Evolutionary conservation across 2,797 vertebrate species (phyloP).

Genomic region (Mastacembelus armatus): DNA sequence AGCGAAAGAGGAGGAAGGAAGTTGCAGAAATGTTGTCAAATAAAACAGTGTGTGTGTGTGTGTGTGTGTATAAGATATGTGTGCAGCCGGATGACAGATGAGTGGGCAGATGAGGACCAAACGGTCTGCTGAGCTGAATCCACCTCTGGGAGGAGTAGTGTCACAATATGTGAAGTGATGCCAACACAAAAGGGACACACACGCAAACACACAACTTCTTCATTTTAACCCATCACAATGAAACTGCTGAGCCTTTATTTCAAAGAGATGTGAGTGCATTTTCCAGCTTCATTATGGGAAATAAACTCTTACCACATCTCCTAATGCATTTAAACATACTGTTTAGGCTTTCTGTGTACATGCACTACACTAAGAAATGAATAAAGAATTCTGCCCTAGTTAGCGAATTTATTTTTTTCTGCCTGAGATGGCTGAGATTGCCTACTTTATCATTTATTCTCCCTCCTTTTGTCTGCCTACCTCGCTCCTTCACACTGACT

Average conservation of each 20-base stretch:
- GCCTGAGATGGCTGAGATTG: constrained; percentile 16
- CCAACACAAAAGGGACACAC: neutral
- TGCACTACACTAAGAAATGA: too few species aligned
- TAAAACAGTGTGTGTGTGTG: constrained; percentile 1
- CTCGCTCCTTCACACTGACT: neutral
- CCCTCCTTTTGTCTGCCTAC: constrained; percentile 9
- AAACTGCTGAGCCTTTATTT: neutral
- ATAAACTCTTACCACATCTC: constrained; percentile 29
- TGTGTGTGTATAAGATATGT: neutral
- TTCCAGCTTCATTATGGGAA: too few species aligned
- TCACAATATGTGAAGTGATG: constrained; percentile 2
- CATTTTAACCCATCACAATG: neutral
- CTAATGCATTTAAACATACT: neutral
- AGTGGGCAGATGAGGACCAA: constrained; percentile 1
- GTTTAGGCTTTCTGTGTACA: neutral
- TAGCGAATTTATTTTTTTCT: constrained; percentile 27
- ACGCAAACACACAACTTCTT: neutral
- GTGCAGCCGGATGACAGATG: neutral
- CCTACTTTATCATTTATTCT: constrained; percentile 47
- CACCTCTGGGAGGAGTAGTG: constrained; percentile 21
- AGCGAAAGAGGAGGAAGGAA: neutral
- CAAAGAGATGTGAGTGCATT: neutral
- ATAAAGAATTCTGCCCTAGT: constrained; percentile 32
- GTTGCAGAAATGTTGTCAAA: neutral
- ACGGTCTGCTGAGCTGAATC: constrained; percentile 24